Base-by-base conservation (phyloP, 1,140 invertebrate species). In the Caerostris extrusa region DNA sequence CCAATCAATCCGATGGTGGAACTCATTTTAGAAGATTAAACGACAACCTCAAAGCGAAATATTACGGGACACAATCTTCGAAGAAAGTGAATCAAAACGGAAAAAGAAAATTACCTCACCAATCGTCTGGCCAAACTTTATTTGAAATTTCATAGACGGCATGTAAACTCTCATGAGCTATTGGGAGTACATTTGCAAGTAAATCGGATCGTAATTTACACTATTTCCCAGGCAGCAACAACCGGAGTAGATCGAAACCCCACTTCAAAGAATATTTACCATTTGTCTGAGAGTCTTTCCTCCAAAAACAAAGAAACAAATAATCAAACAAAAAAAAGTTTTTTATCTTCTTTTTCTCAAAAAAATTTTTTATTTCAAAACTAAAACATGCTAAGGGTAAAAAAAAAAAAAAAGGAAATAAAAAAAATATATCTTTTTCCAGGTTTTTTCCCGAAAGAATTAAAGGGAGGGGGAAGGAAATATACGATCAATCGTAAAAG, bases 151-250 rank as follows among this genome's bases (percentile, higher is more conserved):
- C 19, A 85, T 77, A 58, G 57, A n/a, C 10, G 50, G 56, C 10
- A 60, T 85, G 55, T 5, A 34, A 14, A 57, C 56, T 60, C 57
- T 57, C n/a, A 57, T 57, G 10, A 17, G 19, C 82, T 53, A n/a
- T 85, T 17, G 8, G 6, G 82, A n/a, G n/a, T n/a, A 77, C 57
- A 90, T 90, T 90, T 90, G 88, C 64, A 90, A 90, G 88, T 57
- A 90, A 90, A 90, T 90, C 88, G 88, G n/a, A 58, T 56, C 14
- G 55, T 57, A n/a, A 12, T 90, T 90, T 90, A 77, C 88, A 90
- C 77, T 90, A 90, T 90, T 90, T 90, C 19, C 64, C 64, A 19
- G 58, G 3, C 67, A 69, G 14, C n/a, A 57, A 7, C 14, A 17
- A 55, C 61, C 17, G 17, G 88, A 55, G 67, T 19, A 71, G 14